Evolutionary conservation across 2,113 vertebrate species (phyloP).

Genomic region (Cygnus atratus): DNA sequence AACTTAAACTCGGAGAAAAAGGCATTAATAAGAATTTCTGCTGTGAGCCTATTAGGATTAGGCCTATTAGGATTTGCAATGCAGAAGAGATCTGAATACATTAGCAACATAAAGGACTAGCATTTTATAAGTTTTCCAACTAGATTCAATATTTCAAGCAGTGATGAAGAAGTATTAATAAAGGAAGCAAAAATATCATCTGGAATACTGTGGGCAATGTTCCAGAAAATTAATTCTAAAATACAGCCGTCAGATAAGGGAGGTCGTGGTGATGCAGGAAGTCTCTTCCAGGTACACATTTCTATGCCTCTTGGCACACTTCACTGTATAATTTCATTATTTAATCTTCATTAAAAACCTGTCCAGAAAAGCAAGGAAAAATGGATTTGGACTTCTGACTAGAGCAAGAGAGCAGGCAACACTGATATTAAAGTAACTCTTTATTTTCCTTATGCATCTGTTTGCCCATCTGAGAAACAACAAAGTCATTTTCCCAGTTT

Average conservation of each 20-base stretch:
- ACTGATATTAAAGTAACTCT: neutral
- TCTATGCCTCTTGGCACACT: neutral
- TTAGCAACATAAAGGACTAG: neutral
- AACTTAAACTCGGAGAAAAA: neutral
- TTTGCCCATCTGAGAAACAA: neutral
- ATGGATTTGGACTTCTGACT: neutral
- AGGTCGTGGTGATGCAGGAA: neutral
- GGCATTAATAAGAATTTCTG: neutral
- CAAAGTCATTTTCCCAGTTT: neutral
- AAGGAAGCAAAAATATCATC: neutral
- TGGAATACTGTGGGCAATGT: neutral
- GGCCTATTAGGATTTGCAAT: neutral
- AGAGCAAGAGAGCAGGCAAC: neutral
- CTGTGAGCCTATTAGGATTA: neutral
- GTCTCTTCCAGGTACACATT: neutral
- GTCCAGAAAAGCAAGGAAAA: neutral
- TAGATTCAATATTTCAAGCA: neutral
- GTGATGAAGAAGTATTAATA: neutral
- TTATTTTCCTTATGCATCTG: neutral
- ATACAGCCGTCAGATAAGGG: neutral
- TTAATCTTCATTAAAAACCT: constrained; percentile 3
- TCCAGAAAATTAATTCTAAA: constrained; percentile 18
- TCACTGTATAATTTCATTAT: neutral
- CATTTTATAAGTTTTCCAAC: neutral
- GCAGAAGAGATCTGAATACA: neutral